Evolutionary conservation across 2,797 vertebrate genomes (phyloP), one percentile per base, ranked within the genome.

Genomic region (Synanceia verrucosa): DNA sequence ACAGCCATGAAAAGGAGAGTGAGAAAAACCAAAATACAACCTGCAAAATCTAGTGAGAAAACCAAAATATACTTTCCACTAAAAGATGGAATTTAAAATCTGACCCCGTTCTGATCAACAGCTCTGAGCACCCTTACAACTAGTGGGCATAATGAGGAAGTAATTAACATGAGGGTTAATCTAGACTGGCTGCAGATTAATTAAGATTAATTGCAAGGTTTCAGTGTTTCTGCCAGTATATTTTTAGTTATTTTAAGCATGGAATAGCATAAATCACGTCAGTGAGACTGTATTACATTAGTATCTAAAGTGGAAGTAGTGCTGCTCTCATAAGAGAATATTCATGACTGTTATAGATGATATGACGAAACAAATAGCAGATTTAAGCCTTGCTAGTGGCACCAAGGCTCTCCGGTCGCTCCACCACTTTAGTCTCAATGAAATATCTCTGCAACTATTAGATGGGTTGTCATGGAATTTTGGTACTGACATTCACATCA

Each of bases 1-100:
- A 28, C 11, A 10, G 33, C 67, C 28, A 29, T 60, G 48, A 77
- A 73, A 63, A 19, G 34, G 12, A 58, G 13, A 74, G 50, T 58
- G 36, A 55, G 41, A 28, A 47, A 61, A 76, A 39, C 21, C 10
- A 70, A 50, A 60, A 70, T 14, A 33, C 16, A 14, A 50, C 19
- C 5, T 44, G 39, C 5, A n/a, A 16, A 19, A 23, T 37, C 43
- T 29, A 21, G 3, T 16, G 46, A 29, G 37, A 48, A 47, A 28
- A 65, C 4, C n/a, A n/a, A n/a, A n/a, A n/a, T 28, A 1, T 18
- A 51, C 14, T 43, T 74, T 8, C 46, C 3, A 14, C 29, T 19
- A 26, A 51, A 39, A 67, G 33, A 37, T 10, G 4, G 2, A 9
- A 64, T 39, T n/a, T 24, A 34, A 66, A 62, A 48, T 6, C 8